Conservation (phyloP, 2,797 vertebrate species). For the Aulostomus chinensis region DNA sequence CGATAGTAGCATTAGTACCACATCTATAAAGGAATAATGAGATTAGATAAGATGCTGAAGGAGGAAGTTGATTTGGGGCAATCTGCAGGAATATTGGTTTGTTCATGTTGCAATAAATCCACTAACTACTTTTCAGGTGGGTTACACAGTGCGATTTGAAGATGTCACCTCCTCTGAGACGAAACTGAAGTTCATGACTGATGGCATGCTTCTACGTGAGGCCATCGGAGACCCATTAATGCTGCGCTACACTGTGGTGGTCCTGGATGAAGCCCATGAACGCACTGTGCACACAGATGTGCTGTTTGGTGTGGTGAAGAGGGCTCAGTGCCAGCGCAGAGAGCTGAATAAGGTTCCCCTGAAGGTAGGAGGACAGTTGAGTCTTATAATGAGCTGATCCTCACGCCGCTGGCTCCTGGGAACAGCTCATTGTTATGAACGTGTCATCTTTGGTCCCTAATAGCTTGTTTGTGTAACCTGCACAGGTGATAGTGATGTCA, state of each 20-base stretch:
- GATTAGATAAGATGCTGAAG: no score
- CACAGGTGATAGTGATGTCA: conserved; percentile 93
- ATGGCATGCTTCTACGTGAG: conserved; percentile 95
- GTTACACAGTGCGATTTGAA: conserved; percentile 95
- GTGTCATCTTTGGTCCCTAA: no score
- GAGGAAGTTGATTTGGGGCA: no score
- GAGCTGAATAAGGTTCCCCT: conserved; percentile 86
- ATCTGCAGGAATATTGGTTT: no score
- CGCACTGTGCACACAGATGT: conserved; percentile 95
- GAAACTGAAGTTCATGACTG: conserved; percentile 92
- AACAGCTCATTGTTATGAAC: no score
- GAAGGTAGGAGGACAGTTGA: conserved; percentile 76
- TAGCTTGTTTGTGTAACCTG: background rate
- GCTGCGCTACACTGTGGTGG: conserved; percentile 87
- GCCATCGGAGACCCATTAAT: conserved; percentile 91
- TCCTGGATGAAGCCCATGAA: conserved; percentile 96
- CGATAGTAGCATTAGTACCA: no score
- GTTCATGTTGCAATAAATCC: no score
- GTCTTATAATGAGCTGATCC: no score
- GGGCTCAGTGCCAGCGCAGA: conserved; percentile 86
- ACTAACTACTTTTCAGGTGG: conserved; percentile 89
- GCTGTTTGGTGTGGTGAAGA: conserved; percentile 94
- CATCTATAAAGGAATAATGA: no score
- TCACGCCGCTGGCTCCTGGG: no score
- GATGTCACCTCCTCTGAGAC: conserved; percentile 91